These are phyloP conservation scores for Habropoda laboriosa DNA, from an alignment of 1,140 invertebrate species.

Conservation along the genomic window DNA sequence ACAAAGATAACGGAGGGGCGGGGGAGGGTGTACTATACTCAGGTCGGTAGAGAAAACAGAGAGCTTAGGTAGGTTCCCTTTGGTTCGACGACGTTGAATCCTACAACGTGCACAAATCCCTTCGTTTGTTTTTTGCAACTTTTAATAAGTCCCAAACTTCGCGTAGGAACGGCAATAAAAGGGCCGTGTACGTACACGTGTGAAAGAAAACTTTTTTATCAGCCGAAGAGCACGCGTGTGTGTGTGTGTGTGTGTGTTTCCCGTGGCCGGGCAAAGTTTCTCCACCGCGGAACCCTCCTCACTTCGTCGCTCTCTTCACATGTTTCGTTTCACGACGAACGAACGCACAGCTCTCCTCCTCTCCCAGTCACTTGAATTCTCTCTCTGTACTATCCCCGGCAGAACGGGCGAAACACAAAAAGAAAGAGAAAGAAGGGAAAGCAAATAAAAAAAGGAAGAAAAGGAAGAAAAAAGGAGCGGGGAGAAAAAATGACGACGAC, in stretches of 20 bases:
- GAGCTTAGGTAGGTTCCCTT: too few relatives aligned
- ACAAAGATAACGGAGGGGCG: not conserved
- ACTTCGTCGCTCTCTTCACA: not conserved
- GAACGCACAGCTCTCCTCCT: too few relatives aligned
- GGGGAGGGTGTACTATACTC: not conserved
- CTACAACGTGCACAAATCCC: not conserved
- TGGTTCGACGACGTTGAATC: not conserved
- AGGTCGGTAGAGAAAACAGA: too few relatives aligned
- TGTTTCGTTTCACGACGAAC: slow-evolving; percentile 25
- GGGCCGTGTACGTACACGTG: not conserved
- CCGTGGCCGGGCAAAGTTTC: not conserved
- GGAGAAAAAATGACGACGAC: not conserved
- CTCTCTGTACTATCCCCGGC: too few relatives aligned
- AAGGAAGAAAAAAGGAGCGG: not conserved
- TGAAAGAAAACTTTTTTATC: slow-evolving; percentile 1
- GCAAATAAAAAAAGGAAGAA: not conserved
- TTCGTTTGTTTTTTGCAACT: not conserved
- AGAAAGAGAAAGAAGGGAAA: not conserved
- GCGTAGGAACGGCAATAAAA: not conserved
- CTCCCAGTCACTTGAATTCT: slow-evolving; percentile 34
- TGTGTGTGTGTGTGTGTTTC: too few relatives aligned
- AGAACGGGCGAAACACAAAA: not conserved
- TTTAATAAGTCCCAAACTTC: slow-evolving; percentile 37
- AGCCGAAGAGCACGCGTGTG: too few relatives aligned
- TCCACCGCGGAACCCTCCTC: too few relatives aligned